Evolutionary conservation across 2,797 vertebrate species (phyloP), one percentile per base, ranked within the genome.

Genomic region (Pangasius krempfi): DNA sequence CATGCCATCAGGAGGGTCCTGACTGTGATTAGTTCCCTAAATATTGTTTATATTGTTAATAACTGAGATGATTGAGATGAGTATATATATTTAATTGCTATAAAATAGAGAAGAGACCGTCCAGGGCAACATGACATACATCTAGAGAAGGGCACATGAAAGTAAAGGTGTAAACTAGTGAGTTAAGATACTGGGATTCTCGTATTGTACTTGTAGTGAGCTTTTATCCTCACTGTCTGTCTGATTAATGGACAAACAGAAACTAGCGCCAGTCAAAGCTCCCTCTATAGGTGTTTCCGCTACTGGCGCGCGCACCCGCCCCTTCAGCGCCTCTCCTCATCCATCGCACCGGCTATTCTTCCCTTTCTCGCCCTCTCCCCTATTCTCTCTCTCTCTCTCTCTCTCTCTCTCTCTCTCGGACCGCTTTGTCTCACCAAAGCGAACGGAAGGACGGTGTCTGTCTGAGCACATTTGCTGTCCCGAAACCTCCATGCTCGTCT

Each of bases 261-360:
- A 44, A 60, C 82, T 44, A 73, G 80, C 90, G 87, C 89, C 90
- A 89, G 90, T 89, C 84, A 92, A 89, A 20, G 87, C 92, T 93
- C 92, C 94, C 94, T 94, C 93, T 93, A 93, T 88, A 89, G 90
- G 95, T 94, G 95, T 94, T 95, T 62, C 52, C 94, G 92, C 95
- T 94, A 80, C 87, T 9, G 90, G 81, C 54, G 79, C 91, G 91
- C 92, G 94, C 93, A 95, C 94, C 95, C 96, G 94, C 95, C 95
- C 94, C 94, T 95, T 92, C 84, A 47, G 92, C 88, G 56, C 88
- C 91, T 88, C 88, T 92, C 90, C 89, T 88, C 89, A 89, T 89
- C 90, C 89, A 56, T 75, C 60, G 85, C 92, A 89, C 88, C 88
- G 86, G 91, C 93, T 93, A 92, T 93, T 86, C 91, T 87, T 89